phyloP scores from a whole-genome alignment of 2,113 vertebrate species.

The Pseudorasbora parva region DNA sequence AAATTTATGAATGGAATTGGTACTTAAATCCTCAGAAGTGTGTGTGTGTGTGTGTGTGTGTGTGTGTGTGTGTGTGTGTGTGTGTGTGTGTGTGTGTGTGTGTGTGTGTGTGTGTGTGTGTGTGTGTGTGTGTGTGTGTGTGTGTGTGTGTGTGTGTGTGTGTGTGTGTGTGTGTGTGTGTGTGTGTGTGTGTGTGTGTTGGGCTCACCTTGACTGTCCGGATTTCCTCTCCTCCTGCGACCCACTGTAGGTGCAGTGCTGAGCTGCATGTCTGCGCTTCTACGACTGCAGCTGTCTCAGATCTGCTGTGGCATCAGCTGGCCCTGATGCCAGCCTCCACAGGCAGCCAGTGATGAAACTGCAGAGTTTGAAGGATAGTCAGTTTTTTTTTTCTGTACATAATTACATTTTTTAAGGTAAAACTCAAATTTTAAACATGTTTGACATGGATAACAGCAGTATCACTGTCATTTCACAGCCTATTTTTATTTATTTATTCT shows the following conservation, averaged over 20 bases:
- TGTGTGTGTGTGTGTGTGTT: not conserved
- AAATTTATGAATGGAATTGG: not conserved
- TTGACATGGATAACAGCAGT: not conserved
- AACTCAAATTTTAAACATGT: not conserved
- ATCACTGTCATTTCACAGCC: not conserved
- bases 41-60: not conserved
- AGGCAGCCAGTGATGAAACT: slow-evolving; percentile 42
- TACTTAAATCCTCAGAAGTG: not conserved
- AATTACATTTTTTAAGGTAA: not conserved
- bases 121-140: not conserved
- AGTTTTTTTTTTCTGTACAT: slow-evolving; percentile 6
- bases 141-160: not conserved
- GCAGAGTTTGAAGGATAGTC: slow-evolving; percentile 11
- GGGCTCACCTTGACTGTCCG: slow-evolving; percentile 70
- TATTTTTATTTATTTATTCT: not conserved
- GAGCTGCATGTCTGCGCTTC: slow-evolving; percentile 52
- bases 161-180: not conserved
- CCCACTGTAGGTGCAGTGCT: slow-evolving; percentile 39
- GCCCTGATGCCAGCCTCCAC: slow-evolving; percentile 68
- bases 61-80: not conserved
- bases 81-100: not conserved
- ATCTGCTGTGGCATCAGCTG: slow-evolving; percentile 67
- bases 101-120: not conserved
- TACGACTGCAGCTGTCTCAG: slow-evolving; percentile 54
- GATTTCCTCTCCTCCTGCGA: slow-evolving; percentile 52